Conservation (phyloP, 2,113 vertebrate genomes). For the Myiopsitta monachus region DNA sequence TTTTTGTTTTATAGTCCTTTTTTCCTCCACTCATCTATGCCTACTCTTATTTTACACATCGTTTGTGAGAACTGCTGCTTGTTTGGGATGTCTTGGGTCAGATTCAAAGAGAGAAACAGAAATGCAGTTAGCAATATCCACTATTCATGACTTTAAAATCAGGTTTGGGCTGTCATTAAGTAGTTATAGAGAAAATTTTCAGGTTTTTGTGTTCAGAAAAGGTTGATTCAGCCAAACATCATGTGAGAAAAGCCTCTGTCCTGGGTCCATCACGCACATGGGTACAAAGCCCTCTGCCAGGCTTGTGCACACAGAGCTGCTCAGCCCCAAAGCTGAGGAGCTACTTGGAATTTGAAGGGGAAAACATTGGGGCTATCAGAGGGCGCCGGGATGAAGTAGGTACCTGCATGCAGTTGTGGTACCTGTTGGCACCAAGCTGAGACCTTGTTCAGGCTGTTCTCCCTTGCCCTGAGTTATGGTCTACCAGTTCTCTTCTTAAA, state of each 20-base stretch:
- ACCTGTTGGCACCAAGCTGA: background rate
- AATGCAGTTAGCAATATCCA: background rate
- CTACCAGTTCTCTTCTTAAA: background rate
- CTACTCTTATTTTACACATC: background rate
- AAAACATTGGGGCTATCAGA: background rate
- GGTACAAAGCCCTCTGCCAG: background rate
- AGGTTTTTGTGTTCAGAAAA: background rate
- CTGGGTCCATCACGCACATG: background rate
- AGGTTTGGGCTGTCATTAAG: background rate
- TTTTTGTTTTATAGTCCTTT: background rate
- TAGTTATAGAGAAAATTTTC: background rate
- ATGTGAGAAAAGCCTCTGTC: background rate
- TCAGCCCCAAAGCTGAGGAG: background rate
- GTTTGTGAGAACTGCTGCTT: slow-evolving; percentile 9
- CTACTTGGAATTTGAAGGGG: background rate
- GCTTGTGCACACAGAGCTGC: background rate
- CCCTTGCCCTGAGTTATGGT: background rate
- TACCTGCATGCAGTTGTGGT: rapidly evolving
- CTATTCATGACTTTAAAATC: background rate
- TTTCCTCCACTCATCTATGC: background rate
- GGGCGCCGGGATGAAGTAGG: rapidly evolving
- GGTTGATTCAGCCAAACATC: background rate
- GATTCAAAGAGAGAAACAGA: background rate
- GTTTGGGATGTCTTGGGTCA: background rate
- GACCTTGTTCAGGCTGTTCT: rapidly evolving